Evolutionary conservation across 2,113 vertebrate species (phyloP), one percentile per base, ranked within the genome.

Genomic region (Xiphias gladius): DNA sequence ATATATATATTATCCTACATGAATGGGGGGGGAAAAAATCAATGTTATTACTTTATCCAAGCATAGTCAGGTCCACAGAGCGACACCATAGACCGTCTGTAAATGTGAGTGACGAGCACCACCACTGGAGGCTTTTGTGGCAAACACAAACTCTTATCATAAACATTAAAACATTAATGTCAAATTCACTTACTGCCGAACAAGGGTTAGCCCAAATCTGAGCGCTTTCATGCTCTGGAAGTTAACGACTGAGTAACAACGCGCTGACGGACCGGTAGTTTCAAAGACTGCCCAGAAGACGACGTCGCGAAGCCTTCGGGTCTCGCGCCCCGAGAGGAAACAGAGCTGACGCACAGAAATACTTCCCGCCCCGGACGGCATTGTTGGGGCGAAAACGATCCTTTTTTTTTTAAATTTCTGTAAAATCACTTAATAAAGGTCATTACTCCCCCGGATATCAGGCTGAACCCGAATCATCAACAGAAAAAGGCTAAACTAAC

Each of bases 141-240:
- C 20, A 22, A 50, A 50, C 48, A 22, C 48, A 13, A 14, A 0
- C 28, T 19, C 48, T 14, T 22, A 50, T 26, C 62, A 52, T 10
- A 20, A 41, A 50, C 5, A 24, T 19, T 37, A 4, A 50, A 65
- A 59, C 14, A 20, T 62, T 11, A 32, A 11, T 1, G 22, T 13
- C 9, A 58, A 5, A 19, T 7, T 5, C 7, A 95, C 95, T 95
- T 94, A 96, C 95, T 96, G 95, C 86, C 95, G 92, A 22, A 95
- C 92, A 32, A 96, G 64, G 3, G 95, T 96, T 22, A 95, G 65
- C 1, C 79, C 93, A 41, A 93, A 89, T 1, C 82, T 88, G 0
- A 95, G 65, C 73, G 87, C 61, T 3, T n/a, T 69, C 83, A 86
- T 92, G 37, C 41, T 72, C 24, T 20, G 43, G 7, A 28, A 1